phyloP scores from a whole-genome alignment of 2,888 invertebrate genomes.

The Conops quadrifasciatus region DNA sequence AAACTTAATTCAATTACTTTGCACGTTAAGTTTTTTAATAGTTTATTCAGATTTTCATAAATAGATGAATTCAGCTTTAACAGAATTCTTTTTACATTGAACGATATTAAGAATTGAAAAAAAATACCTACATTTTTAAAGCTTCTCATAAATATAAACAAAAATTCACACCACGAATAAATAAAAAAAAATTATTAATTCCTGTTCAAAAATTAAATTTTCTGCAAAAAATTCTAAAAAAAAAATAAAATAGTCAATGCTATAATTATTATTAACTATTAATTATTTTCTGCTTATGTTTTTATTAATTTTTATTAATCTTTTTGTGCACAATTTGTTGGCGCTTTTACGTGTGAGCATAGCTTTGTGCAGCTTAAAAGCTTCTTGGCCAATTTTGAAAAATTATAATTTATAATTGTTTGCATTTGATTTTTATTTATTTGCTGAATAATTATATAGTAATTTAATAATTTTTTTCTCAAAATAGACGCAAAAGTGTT shows the following conservation, averaged over 20 bases:
- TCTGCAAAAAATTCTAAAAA: slow-evolving; percentile 3
- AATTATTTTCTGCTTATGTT: slow-evolving; percentile 29
- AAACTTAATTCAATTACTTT: slow-evolving; percentile 11
- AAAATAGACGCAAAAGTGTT: slow-evolving; percentile 1
- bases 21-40: slow-evolving; percentile 18
- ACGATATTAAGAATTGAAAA: neutral
- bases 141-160: slow-evolving; percentile 24
- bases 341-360: slow-evolving; percentile 35
- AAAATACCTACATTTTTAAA: slow-evolving; percentile 10
- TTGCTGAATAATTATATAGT: slow-evolving; percentile 19
- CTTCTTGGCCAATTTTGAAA: slow-evolving; percentile 29
- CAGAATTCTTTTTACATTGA: neutral
- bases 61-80: neutral
- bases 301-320: slow-evolving; percentile 33
- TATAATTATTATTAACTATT: slow-evolving; percentile 10
- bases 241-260: no score
- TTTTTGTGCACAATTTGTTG: slow-evolving; percentile 28
- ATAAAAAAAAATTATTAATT: slow-evolving; percentile 10
- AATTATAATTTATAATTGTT: slow-evolving; percentile 3
- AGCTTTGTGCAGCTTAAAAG: slow-evolving; percentile 34
- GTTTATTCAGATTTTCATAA: neutral
- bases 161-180: slow-evolving; percentile 39
- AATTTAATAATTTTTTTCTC: slow-evolving; percentile 3
- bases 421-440: slow-evolving; percentile 1
- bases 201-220: slow-evolving; percentile 10